Conservation (phyloP, 2,888 invertebrate species). For the Acholoe squamosa region DNA sequence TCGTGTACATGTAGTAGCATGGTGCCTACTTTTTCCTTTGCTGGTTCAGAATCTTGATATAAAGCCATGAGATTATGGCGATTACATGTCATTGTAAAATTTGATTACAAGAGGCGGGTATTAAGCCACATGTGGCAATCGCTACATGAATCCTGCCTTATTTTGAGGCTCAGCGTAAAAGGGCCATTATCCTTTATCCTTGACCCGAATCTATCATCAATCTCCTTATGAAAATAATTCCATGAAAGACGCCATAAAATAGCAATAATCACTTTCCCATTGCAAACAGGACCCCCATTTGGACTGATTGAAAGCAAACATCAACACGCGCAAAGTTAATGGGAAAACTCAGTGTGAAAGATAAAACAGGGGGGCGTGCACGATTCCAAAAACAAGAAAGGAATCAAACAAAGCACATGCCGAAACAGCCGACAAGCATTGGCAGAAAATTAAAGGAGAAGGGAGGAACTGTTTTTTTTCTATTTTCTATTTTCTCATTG, state of each 20-base stretch:
- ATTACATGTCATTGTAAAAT: no score
- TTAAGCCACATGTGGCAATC: background rate
- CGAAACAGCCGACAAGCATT: conserved; percentile 22
- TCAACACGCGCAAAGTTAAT: conserved; percentile 27
- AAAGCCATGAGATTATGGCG: no score
- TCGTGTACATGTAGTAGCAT: no score
- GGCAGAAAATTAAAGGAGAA: background rate
- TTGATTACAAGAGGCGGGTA: no score
- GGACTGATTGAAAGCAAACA: conserved; percentile 36
- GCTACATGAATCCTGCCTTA: background rate
- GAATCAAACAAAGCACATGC: conserved; percentile 23
- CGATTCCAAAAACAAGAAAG: background rate
- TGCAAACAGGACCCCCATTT: conserved; percentile 24
- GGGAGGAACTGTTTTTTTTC: background rate
- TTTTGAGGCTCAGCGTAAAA: background rate
- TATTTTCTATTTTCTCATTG: conserved; percentile 1
- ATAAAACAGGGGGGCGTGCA: background rate
- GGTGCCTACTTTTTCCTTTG: no score
- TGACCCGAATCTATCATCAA: conserved; percentile 31
- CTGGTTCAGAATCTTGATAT: no score
- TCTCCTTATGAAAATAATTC: conserved; percentile 6
- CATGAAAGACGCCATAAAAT: conserved; percentile 2
- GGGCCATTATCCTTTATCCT: background rate
- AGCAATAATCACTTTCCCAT: conserved; percentile 10
- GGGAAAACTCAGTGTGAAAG: background rate